These are phyloP conservation scores for Drosophila lowei DNA, from an alignment of 1,140 invertebrate species.

Conservation along the genomic window DNA sequence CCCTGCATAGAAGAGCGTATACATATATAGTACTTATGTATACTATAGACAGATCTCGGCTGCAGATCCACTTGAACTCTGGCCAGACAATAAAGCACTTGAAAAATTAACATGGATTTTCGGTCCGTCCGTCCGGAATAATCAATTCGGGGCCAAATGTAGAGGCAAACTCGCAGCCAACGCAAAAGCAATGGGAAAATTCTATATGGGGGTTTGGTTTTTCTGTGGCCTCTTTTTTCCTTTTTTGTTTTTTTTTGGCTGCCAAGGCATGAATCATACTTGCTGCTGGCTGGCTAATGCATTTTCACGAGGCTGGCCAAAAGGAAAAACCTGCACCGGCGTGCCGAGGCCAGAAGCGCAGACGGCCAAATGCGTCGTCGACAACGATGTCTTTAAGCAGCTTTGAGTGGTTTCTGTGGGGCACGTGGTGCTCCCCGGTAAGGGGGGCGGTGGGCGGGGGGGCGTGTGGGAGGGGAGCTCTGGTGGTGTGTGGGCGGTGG, in stretches of 20 bases:
- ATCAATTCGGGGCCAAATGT: slow-evolving; percentile 60
- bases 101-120: slow-evolving; percentile 67
- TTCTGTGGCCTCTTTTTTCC: slow-evolving; percentile 8
- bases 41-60: background rate
- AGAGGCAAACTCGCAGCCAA: slow-evolving; percentile 7
- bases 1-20: too few species aligned
- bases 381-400: slow-evolving; percentile 47
- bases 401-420: slow-evolving; percentile 1
- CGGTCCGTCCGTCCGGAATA: slow-evolving; percentile 18
- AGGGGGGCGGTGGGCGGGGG: background rate
- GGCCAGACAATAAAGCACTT: slow-evolving; percentile 54
- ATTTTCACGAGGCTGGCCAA: slow-evolving; percentile 60
- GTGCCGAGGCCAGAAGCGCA: slow-evolving; percentile 47
- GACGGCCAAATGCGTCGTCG: slow-evolving; percentile 59
- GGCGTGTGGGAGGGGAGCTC: background rate
- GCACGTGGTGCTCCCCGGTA: too few species aligned
- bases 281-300: slow-evolving; percentile 53
- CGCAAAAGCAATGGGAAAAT: slow-evolving; percentile 29
- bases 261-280: slow-evolving; percentile 51
- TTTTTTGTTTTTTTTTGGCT: background rate
- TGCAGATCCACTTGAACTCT: slow-evolving; percentile 31
- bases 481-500: background rate
- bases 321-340: slow-evolving; percentile 62
- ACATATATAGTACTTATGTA: too few species aligned
- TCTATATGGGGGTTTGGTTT: slow-evolving; percentile 5